These are phyloP conservation scores for Campoplex capitator DNA, from an alignment of 2,888 invertebrate genomes.

Conservation along the genomic window DNA sequence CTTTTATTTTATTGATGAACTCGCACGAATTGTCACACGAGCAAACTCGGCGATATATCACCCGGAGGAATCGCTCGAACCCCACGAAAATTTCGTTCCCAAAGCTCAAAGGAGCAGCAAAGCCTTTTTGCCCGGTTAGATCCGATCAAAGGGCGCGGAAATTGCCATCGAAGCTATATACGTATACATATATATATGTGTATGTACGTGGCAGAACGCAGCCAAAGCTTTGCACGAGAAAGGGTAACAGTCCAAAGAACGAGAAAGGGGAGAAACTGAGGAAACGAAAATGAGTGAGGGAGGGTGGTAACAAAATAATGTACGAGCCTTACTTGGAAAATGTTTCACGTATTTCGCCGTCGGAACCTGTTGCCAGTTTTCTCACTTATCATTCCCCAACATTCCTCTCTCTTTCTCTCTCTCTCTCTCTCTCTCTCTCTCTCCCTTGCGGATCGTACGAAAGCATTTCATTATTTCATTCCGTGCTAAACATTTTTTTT, in stretches of 20 bases:
- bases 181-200: no score
- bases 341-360: constrained; percentile 56
- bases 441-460: background rate
- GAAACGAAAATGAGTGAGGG: constrained; percentile 6
- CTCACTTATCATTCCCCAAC: background rate
- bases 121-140: constrained; percentile 14
- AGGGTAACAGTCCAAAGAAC: background rate
- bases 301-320: constrained; percentile 24
- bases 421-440: no score
- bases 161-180: constrained; percentile 11
- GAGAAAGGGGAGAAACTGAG: background rate
- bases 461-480: background rate
- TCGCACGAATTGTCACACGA: background rate
- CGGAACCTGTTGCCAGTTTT: constrained; percentile 70
- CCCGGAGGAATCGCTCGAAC: background rate
- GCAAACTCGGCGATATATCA: constrained; percentile 10
- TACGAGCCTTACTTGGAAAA: constrained; percentile 50
- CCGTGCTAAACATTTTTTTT: background rate
- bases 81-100: constrained; percentile 4
- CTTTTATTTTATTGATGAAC: background rate
- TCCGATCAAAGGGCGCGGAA: constrained; percentile 29
- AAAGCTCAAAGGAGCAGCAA: constrained; percentile 27
- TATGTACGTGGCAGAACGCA: background rate
- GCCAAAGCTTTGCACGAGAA: constrained; percentile 7
- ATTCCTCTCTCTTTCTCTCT: background rate